Evolutionary conservation across 2,113 vertebrate genomes (phyloP), one percentile per base, ranked within the genome.

Genomic region (Trogon melanurus): DNA sequence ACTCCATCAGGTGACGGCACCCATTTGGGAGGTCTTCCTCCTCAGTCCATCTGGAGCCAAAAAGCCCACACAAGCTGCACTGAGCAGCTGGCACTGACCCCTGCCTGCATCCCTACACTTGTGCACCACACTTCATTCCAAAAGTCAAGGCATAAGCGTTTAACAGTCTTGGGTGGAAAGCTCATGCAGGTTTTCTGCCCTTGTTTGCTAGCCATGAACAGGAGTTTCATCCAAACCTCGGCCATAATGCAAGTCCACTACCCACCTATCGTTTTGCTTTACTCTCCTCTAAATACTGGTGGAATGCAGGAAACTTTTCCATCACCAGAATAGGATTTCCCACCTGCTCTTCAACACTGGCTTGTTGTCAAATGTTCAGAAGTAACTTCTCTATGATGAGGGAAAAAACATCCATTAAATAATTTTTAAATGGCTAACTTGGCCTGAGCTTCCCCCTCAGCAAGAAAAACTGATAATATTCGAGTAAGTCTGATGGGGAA

Each of bases 31-130:
- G 44, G 34, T 76, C 65, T 54, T 67, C 73, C 23, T 66, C 36
- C 30, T 65, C 1, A 0, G 3, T 30, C 32, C 26, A 56, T 1
- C 16, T 26, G n/a, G 21, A 91, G n/a, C 27, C 58, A 53, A 69
- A 83, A 83, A 76, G 21, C 45, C n/a, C 38, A 34, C 29, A 32
- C 0, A 2, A 88, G 50, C 29, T 15, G 9, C 54, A 25, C 4
- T 29, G 32, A 89, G 22, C 34, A 64, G 48, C 34, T 14, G 30
- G 32, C 34, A n/a, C 20, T 36, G 32, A 62, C 27, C 34, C 9
- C 53, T 21, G 15, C 27, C 16, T 5, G 0, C 2, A 25, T 13
- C 56, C 57, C 50, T 11, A 23, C 0, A 0, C 19, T 48, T 27
- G 17, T 30, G 41, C 44, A 20, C 25, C 9, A 5, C 13, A 2